A percentile compares a stretch with the other conserved stretches of the same genome.
phyloP scores from a whole-genome alignment of 2,113 vertebrate species.

The Neopipo cinnamomea region DNA sequence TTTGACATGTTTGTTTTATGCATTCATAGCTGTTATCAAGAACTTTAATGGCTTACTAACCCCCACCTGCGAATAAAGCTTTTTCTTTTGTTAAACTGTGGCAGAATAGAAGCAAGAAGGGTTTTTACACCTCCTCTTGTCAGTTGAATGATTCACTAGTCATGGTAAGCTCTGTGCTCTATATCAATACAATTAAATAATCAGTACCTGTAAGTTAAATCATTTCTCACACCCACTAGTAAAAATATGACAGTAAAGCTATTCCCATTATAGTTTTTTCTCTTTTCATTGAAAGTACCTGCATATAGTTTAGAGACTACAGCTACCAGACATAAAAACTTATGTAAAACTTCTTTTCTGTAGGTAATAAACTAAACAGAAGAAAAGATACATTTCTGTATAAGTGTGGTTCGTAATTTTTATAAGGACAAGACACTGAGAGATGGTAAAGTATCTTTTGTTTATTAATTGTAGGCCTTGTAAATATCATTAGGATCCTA shows the following conservation, averaged over 20 bases:
- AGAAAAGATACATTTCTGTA: constrained; percentile 46
- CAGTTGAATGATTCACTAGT: constrained; percentile 76
- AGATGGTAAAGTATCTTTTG: constrained; percentile 31
- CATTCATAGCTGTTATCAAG: constrained; percentile 52
- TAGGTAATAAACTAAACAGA: constrained; percentile 43
- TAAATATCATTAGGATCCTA: constrained; percentile 28
- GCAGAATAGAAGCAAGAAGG: constrained; percentile 66
- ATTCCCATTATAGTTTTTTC: constrained; percentile 68
- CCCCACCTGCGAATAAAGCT: constrained; percentile 51
- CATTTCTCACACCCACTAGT: constrained; percentile 76
- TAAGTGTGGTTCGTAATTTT: constrained; percentile 34
- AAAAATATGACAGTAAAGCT: constrained; percentile 79
- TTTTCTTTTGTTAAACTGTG: constrained; percentile 59
- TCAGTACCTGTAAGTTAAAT: constrained; percentile 82
- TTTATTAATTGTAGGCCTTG: constrained; percentile 45
- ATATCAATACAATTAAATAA: constrained; percentile 81
- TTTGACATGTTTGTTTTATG: constrained; percentile 51
- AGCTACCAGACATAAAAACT: constrained; percentile 64
- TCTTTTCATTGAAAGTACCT: constrained; percentile 73
- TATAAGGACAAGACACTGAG: not conserved
- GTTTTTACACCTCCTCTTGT: constrained; percentile 75
- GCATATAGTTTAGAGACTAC: constrained; percentile 68
- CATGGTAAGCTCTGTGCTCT: constrained; percentile 70
- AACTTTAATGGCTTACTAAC: constrained; percentile 46
- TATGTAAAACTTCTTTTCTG: constrained; percentile 68